Conservation (phyloP, 2,113 vertebrate species). For the Laticauda colubrina region DNA sequence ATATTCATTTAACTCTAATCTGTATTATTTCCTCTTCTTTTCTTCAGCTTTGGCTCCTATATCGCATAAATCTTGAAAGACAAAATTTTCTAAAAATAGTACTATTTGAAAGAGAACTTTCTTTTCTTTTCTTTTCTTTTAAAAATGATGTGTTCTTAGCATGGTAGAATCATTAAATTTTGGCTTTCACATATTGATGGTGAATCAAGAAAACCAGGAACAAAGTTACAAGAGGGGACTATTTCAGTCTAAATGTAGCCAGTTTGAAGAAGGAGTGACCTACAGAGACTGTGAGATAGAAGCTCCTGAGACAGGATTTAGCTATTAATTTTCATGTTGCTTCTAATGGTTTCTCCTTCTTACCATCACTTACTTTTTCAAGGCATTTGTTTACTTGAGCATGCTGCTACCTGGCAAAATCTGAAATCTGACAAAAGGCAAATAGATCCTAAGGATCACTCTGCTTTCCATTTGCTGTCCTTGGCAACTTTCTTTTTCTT, state of each 20-base stretch:
- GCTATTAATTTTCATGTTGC: conserved; percentile 16
- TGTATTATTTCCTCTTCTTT: background rate
- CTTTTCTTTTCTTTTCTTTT: background rate
- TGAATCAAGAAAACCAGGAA: background rate
- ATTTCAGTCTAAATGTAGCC: background rate
- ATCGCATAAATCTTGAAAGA: background rate
- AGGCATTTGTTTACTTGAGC: conserved; percentile 2
- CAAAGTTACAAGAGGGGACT: background rate
- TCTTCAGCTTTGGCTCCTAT: background rate
- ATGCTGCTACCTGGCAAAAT: conserved; percentile 4
- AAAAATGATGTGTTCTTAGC: background rate
- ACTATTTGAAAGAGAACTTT: background rate
- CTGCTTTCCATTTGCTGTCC: conserved; percentile 20
- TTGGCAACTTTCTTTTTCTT: conserved; percentile 18
- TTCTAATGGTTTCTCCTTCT: background rate
- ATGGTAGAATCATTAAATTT: background rate
- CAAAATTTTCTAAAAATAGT: background rate
- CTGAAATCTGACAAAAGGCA: conserved; percentile 19
- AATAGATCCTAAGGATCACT: conserved; percentile 11
- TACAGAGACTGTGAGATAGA: background rate
- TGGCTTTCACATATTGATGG: background rate
- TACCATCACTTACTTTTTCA: conserved; percentile 15
- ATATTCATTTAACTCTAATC: background rate
- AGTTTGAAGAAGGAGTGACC: conserved; percentile 15
- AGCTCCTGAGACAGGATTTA: conserved; percentile 6